These are phyloP conservation scores for Nemoura dubitans DNA, from an alignment of 2,888 invertebrate species.

Conservation along the genomic window DNA sequence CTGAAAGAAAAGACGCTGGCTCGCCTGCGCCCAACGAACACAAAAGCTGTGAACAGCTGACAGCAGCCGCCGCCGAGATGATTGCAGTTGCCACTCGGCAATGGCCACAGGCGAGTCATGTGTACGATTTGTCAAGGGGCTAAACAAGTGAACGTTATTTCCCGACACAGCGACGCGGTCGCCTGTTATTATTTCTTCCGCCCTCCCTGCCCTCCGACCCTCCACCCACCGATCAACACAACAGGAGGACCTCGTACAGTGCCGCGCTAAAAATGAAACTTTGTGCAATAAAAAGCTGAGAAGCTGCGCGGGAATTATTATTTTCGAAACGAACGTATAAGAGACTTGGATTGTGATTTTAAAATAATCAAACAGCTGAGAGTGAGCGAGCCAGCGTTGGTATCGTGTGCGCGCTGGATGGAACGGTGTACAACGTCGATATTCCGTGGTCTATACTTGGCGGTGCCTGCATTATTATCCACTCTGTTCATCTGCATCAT, in stretches of 20 bases:
- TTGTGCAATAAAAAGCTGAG: conserved; percentile 20
- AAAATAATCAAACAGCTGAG: too few relatives aligned
- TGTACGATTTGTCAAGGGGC: conserved; percentile 29
- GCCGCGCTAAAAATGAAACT: background rate
- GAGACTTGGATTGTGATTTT: background rate
- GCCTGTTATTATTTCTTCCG: conserved; percentile 22
- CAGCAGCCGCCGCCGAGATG: background rate
- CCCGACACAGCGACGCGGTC: background rate
- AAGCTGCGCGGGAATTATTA: background rate
- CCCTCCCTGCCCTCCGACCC: too few relatives aligned
- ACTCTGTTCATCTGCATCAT: too few relatives aligned
- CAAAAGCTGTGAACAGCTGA: conserved; percentile 27
- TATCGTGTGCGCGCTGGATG: too few relatives aligned
- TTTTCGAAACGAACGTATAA: background rate
- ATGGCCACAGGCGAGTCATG: background rate
- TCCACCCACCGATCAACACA: too few relatives aligned
- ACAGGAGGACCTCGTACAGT: conserved; percentile 31
- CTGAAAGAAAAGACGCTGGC: background rate
- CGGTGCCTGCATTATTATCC: too few relatives aligned
- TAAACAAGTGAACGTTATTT: conserved; percentile 10
- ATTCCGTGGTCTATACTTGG: too few relatives aligned
- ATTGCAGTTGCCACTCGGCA: background rate
- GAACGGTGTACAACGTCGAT: too few relatives aligned
- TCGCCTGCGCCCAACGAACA: background rate
- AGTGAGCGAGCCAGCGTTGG: too few relatives aligned